Conservation (phyloP, 1,140 invertebrate genomes). For the Penaeus indicus region DNA sequence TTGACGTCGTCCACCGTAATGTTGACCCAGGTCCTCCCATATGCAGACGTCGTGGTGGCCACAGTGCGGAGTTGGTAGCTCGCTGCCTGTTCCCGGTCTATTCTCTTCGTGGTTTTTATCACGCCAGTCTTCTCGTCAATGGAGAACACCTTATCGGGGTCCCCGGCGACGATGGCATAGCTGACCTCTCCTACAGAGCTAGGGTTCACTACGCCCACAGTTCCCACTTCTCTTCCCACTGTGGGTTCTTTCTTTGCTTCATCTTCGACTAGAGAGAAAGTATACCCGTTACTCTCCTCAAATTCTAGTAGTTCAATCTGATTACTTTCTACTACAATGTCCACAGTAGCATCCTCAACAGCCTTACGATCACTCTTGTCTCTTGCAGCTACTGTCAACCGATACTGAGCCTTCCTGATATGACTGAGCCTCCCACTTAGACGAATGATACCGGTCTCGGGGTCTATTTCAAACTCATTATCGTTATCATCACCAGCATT, state of each 20-base stretch:
- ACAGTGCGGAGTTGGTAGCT: conserved; percentile 84
- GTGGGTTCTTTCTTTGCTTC: conserved; percentile 73
- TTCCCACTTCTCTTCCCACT: conserved; percentile 80
- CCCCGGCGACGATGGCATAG: conserved; percentile 88
- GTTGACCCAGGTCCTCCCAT: conserved; percentile 81
- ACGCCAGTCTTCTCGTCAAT: conserved; percentile 84
- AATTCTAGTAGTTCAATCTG: conserved; percentile 69
- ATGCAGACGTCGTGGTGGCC: conserved; percentile 78
- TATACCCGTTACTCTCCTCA: conserved; percentile 75
- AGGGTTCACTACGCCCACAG: conserved; percentile 76
- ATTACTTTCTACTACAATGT: conserved; percentile 80
- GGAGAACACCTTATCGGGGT: conserved; percentile 82
- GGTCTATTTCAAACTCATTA: conserved; percentile 79
- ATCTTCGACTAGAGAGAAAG: conserved; percentile 86
- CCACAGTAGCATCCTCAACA: conserved; percentile 82
- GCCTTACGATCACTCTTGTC: conserved; percentile 83
- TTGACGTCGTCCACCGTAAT: conserved; percentile 91
- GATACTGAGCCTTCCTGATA: conserved; percentile 78
- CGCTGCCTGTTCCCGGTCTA: conserved; percentile 87
- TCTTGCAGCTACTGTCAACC: conserved; percentile 81
- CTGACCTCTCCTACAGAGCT: conserved; percentile 72
- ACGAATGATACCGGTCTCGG: conserved; percentile 80
- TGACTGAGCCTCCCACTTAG: conserved; percentile 77
- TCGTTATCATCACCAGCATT: conserved; percentile 82
- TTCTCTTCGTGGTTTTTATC: conserved; percentile 82